phyloP scores from a whole-genome alignment of 1,140 invertebrate species.

The Bombus pascuorum region DNA sequence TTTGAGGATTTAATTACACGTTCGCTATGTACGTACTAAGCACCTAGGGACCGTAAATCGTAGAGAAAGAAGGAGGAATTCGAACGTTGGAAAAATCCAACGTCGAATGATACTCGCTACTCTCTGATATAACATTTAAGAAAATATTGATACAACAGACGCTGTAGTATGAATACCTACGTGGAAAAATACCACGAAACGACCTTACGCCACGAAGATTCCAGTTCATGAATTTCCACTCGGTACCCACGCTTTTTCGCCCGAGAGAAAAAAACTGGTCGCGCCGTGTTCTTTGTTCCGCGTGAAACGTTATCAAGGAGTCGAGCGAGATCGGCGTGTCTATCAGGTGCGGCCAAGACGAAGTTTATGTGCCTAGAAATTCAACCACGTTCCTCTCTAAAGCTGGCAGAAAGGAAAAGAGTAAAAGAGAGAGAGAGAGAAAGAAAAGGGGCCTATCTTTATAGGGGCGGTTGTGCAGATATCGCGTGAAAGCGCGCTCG shows the following conservation, averaged over 20 bases:
- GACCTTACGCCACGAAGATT: neutral
- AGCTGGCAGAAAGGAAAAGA: neutral
- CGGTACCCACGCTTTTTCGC: constrained; percentile 2
- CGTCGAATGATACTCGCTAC: too few relatives aligned
- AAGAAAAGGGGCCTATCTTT: constrained; percentile 64
- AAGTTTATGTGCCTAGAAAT: constrained; percentile 64
- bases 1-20: constrained; percentile 55
- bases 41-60: too few relatives aligned
- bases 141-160: too few relatives aligned
- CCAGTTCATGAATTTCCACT: neutral
- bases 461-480: constrained; percentile 66
- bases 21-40: too few relatives aligned
- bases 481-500: constrained; percentile 71
- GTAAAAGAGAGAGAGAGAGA: too few relatives aligned
- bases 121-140: too few relatives aligned
- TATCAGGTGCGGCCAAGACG: constrained; percentile 60
- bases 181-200: neutral
- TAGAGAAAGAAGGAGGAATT: too few relatives aligned
- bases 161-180: too few relatives aligned
- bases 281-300: neutral
- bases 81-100: too few relatives aligned
- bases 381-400: constrained; percentile 33
- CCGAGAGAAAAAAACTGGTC: neutral
- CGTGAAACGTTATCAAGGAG: constrained; percentile 12
- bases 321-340: constrained; percentile 60